Percentiles rank a stretch among this genome's conserved stretches.
Evolutionary conservation across 2,113 vertebrate species (phyloP).

Genomic region (Colinus virginianus): DNA sequence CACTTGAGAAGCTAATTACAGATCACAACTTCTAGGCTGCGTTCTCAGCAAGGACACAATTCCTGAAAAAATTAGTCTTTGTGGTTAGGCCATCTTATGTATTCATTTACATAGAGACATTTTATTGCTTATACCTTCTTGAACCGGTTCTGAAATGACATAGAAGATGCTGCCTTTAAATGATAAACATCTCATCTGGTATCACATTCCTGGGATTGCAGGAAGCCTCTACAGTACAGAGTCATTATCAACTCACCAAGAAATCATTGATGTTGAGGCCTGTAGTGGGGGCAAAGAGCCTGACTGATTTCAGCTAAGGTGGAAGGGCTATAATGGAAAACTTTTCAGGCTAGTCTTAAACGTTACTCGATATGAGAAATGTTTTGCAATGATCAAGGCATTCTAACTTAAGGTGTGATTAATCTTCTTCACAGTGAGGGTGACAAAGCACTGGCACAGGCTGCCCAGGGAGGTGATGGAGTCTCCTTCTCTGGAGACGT

Average conservation of each 20-base stretch:
- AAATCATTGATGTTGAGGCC: accelerated
- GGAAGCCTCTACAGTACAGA: neutral
- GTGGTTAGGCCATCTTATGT: accelerated
- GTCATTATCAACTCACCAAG: accelerated
- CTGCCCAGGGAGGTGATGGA: too few species aligned
- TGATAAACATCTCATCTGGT: neutral
- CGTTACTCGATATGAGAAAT: neutral
- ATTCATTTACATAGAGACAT: neutral
- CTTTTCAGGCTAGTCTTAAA: neutral
- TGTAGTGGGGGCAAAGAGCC: accelerated
- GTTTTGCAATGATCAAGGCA: neutral
- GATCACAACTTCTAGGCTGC: neutral
- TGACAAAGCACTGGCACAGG: too few species aligned
- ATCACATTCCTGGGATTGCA: accelerated
- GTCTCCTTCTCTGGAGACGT: too few species aligned
- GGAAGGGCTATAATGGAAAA: neutral
- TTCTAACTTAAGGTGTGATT: neutral
- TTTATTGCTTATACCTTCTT: neutral
- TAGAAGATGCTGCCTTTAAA: accelerated
- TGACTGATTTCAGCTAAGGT: neutral
- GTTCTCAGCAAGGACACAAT: neutral
- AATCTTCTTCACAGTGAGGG: neutral
- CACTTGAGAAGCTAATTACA: neutral
- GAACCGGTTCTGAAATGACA: neutral
- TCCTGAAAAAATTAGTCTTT: neutral